A percentile compares a stretch with the other conserved stretches of the same genome.
phyloP scores from a whole-genome alignment of 2,113 vertebrate species.

The Callorhinus ursinus region DNA sequence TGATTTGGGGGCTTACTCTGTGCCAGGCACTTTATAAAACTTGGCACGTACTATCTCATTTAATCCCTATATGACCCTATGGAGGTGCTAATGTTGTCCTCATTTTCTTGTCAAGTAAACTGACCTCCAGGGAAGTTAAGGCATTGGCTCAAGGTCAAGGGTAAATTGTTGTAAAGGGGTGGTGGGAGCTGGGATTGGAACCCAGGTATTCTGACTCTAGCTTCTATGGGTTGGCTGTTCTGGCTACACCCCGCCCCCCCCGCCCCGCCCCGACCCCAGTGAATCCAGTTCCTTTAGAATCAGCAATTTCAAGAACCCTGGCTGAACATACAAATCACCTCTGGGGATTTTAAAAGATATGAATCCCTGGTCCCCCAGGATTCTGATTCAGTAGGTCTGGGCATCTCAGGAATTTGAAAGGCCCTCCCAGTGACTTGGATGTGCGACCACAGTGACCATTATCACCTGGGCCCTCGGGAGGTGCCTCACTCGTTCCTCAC shows the following conservation, averaged over 20 bases:
- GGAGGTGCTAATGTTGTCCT: not conserved
- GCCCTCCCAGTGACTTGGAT: not conserved
- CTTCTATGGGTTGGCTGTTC: not conserved
- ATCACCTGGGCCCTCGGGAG: not conserved
- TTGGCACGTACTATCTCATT: not conserved
- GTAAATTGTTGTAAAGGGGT: not conserved
- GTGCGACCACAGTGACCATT: not conserved
- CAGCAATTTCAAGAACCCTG: not conserved
- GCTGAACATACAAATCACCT: not conserved
- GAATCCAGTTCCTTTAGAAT: not conserved
- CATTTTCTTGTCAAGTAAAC: not conserved
- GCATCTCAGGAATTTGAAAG: not conserved
- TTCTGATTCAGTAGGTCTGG: not conserved
- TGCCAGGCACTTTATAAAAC: not conserved
- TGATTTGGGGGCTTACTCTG: not conserved
- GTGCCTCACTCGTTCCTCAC: not conserved
- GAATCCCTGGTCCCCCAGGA: not conserved
- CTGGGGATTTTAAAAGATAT: not conserved
- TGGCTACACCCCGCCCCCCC: not conserved
- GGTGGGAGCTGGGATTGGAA: not conserved
- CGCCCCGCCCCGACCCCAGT: rapidly evolving
- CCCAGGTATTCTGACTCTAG: not conserved
- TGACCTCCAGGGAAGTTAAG: not conserved
- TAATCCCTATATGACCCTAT: rapidly evolving
- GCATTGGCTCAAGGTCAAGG: not conserved